Conservation (phyloP, 2,797 vertebrate genomes). For the Crypturellus tataupa region DNA sequence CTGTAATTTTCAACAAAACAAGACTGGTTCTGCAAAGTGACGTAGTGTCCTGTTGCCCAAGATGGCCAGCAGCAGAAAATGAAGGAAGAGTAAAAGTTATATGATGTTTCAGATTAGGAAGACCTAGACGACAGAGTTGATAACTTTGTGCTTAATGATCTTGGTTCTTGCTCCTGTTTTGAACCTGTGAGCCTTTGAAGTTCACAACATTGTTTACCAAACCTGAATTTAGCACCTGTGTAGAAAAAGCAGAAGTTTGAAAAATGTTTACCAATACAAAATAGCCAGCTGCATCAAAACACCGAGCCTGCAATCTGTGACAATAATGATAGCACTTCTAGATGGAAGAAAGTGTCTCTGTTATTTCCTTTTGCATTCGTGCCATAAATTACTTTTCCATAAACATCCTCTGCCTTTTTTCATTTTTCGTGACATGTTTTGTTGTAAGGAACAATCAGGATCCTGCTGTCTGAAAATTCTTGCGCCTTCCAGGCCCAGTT, state of each 20-base stretch:
- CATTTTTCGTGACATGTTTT: constrained; percentile 41
- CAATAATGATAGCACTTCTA: background rate
- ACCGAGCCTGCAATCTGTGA: background rate
- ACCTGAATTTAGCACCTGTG: background rate
- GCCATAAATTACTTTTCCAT: background rate
- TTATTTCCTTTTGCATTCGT: constrained; percentile 51
- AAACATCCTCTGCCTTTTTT: constrained; percentile 23
- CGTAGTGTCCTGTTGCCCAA: background rate
- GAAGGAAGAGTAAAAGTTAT: background rate
- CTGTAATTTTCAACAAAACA: background rate
- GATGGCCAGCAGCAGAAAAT: background rate
- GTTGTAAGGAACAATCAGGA: constrained; percentile 16
- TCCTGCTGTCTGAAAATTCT: constrained; percentile 56
- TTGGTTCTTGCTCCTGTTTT: background rate
- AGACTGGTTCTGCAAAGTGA: background rate
- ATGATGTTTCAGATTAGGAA: background rate
- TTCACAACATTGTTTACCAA: background rate
- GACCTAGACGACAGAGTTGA: background rate
- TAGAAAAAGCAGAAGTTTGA: constrained; percentile 3
- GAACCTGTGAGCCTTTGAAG: background rate
- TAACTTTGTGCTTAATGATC: background rate
- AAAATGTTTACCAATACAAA: background rate
- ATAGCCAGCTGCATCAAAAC: background rate
- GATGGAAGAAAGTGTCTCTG: constrained; percentile 43
- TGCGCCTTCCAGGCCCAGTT: background rate